phyloP scores from a whole-genome alignment of 2,797 vertebrate genomes.

The Spea hammondii region DNA sequence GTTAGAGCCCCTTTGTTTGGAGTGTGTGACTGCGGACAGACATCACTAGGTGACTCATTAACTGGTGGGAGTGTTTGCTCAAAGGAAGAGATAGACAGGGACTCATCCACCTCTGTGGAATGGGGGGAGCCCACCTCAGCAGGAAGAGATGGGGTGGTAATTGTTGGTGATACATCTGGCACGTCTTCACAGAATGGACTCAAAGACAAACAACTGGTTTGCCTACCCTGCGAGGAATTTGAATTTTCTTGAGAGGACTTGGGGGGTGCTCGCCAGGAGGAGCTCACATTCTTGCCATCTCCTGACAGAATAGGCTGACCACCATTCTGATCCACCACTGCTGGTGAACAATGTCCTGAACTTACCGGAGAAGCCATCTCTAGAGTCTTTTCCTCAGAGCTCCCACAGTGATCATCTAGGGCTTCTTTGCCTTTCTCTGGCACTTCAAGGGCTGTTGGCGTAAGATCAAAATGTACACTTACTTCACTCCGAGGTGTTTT shows the following conservation, averaged over 20 bases:
- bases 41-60: conserved; percentile 76
- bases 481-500: conserved; percentile 71
- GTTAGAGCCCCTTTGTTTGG: conserved; percentile 65
- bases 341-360: conserved; percentile 78
- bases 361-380: conserved; percentile 76
- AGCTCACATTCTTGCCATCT: conserved; percentile 61
- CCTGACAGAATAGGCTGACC: conserved; percentile 50
- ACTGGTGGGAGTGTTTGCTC: conserved; percentile 80
- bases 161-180: conserved; percentile 78
- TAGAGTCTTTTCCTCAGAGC: conserved; percentile 77
- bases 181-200: conserved; percentile 78
- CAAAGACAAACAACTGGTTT: conserved; percentile 78
- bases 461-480: conserved; percentile 75
- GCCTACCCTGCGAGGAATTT: conserved; percentile 72
- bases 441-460: conserved; percentile 72
- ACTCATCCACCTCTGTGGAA: conserved; percentile 86
- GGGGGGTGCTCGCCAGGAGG: conserved; percentile 62
- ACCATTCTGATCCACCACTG: conserved; percentile 9
- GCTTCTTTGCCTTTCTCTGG: conserved; percentile 65
- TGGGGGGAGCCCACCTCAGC: conserved; percentile 84
- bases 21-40: conserved; percentile 62
- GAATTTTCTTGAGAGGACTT: conserved; percentile 65
- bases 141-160: conserved; percentile 79
- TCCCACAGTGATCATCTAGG: conserved; percentile 67
- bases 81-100: conserved; percentile 86